A percentile compares a stretch with the other conserved stretches of the same genome.
Conservation (phyloP, 2,797 vertebrate genomes). For the Myoxocephalus aenaeus region DNA sequence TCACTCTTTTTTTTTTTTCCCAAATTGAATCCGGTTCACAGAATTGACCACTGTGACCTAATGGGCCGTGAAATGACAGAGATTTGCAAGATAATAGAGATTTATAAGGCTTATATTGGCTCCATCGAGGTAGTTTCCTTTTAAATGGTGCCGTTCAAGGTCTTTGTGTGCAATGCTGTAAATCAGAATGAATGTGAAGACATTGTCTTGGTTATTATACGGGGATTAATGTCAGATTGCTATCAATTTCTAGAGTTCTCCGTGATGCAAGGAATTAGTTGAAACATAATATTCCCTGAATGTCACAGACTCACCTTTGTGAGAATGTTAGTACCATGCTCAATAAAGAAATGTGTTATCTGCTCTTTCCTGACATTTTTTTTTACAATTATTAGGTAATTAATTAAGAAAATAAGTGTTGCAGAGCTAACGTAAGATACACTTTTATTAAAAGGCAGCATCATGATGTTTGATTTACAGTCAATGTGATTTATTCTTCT, state of each 20-base stretch:
- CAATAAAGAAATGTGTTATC: neutral
- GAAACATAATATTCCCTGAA: neutral
- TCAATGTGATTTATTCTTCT: neutral
- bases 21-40: neutral
- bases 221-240: neutral
- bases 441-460: neutral
- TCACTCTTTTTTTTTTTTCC: neutral
- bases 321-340: neutral
- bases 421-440: neutral
- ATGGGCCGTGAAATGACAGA: neutral
- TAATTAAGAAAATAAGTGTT: neutral
- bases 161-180: neutral
- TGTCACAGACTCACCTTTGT: too few species aligned
- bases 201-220: neutral
- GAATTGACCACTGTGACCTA: neutral
- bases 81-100: neutral
- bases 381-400: too few species aligned
- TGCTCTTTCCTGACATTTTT: too few species aligned
- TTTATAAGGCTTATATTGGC: neutral
- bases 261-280: neutral
- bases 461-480: neutral
- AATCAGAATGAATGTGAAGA: neutral
- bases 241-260: neutral
- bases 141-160: too few species aligned
- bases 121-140: neutral